Evolutionary conservation across 2,888 invertebrate genomes (phyloP).

Genomic region (Caenorhabditis sp.): DNA sequence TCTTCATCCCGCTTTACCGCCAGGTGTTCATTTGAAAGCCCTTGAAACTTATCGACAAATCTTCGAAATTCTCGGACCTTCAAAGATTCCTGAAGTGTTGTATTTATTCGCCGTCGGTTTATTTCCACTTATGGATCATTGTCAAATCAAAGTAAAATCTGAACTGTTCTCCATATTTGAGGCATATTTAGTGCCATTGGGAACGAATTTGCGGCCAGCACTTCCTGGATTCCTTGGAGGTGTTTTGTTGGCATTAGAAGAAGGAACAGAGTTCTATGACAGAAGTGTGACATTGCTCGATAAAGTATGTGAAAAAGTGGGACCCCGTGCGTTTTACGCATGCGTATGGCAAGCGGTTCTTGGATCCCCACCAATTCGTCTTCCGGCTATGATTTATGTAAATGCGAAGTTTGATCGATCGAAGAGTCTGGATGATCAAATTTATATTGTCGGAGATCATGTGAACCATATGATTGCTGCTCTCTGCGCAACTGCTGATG

Average conservation of each 20-base stretch:
- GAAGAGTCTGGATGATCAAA: conserved; percentile 81
- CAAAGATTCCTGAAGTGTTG: conserved; percentile 60
- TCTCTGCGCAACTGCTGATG: conserved; percentile 83
- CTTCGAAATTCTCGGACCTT: conserved; percentile 85
- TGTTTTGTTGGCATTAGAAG: conserved; percentile 80
- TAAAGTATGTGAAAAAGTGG: conserved; percentile 75
- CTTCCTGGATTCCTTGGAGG: conserved; percentile 87
- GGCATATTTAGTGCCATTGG: conserved; percentile 84
- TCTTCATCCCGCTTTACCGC: conserved; percentile 87
- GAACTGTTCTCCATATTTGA: conserved; percentile 84
- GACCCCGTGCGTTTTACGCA: conserved; percentile 83
- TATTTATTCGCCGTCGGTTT: conserved; percentile 77
- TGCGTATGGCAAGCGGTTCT: conserved; percentile 86
- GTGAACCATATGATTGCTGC: conserved; percentile 84
- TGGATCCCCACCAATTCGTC: conserved; percentile 82
- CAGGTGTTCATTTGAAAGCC: conserved; percentile 85
- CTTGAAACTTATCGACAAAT: conserved; percentile 89
- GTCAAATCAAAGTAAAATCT: conserved; percentile 82
- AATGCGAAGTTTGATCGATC: conserved; percentile 83
- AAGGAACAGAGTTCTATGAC: conserved; percentile 70
- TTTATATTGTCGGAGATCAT: conserved; percentile 84
- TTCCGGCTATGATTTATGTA: conserved; percentile 84
- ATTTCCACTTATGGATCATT: conserved; percentile 87
- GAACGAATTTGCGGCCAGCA: conserved; percentile 81
- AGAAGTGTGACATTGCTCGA: conserved; percentile 63